Base-by-base conservation (phyloP, 2,888 invertebrate species). In the Boloria selene region DNA sequence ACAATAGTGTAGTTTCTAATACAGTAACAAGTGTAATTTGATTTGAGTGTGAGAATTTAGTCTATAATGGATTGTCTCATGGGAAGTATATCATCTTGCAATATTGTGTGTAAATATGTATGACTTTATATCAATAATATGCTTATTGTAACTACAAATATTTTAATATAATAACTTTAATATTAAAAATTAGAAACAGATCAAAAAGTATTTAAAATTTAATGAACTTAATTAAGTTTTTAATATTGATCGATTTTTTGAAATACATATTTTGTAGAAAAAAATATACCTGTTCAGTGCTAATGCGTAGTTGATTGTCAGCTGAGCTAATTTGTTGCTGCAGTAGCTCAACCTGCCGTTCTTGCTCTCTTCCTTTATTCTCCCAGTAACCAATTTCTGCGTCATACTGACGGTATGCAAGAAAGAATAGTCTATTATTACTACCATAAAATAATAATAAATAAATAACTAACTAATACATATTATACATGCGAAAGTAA, bases 361-460 rank as follows among this genome's bases (percentile, higher is more conserved):
- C 96, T 78, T 97, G 97, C 80, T 98, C 97, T 55, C 96, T 94
- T 70, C 97, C 96, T 85, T 97, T 97, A 67, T 95, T 95, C 89
- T 98, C 98, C 95, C 97, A 96, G 84, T 95, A 97, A 31, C 96
- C 95, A 75, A 98, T 98, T 93, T 98, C 98, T 38, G 97, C 96
- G 88, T 98, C 97, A 83, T 94, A 97, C 97, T 97, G 14, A 22
- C 13, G 22, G 16, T 42, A 44, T 6, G 7, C 44, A n/a, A 22
- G 0, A 6, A 31, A 31, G 6, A 10, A 38, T 38, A 7, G 10
- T 38, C 3, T 1, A 38, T 38, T 38, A 38, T 38, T 38, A 38
- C 10, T 38, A 38, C 31, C 10, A 38, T 2, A 38, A 10, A 22
- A 22, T 22, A 22, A 22, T 22, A 22, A 22, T 22, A 22, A 22